Conservation (phyloP, 2,888 invertebrate species). For the Spodoptera picta region DNA sequence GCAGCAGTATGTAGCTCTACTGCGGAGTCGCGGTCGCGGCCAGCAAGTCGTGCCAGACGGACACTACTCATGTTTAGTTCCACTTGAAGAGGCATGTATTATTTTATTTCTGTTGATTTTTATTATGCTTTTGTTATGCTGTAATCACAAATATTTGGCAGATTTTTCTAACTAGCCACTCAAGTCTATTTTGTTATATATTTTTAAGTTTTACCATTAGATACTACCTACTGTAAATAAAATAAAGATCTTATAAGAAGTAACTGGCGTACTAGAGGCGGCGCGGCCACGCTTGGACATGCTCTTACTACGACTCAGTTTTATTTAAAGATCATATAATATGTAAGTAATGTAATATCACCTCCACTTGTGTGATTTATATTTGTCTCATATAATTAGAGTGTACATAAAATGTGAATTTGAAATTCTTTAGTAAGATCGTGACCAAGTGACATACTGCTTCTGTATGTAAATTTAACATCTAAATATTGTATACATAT, state of each 20-base stretch:
- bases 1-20: too few relatives aligned
- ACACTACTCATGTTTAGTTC: conserved; percentile 58
- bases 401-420: conserved; percentile 49
- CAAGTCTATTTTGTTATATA: conserved; percentile 86
- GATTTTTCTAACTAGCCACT: conserved; percentile 81
- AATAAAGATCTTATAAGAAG: conserved; percentile 78
- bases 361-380: conserved; percentile 52
- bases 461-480: conserved; percentile 65
- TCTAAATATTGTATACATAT: conserved; percentile 63
- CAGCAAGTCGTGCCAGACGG: conserved; percentile 52
- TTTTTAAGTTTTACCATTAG: conserved; percentile 85
- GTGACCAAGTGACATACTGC: conserved; percentile 55
- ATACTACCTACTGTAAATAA: conserved; percentile 80
- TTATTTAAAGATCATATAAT: conserved; percentile 43
- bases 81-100: conserved; percentile 69
- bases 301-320: conserved; percentile 48
- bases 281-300: conserved; percentile 62
- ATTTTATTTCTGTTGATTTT: conserved; percentile 84
- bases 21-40: neutral
- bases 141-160: conserved; percentile 82
- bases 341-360: conserved; percentile 49
- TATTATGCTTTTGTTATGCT: conserved; percentile 83
- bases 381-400: conserved; percentile 48
- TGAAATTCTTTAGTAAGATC: conserved; percentile 41
- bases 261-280: conserved; percentile 70